Evolutionary conservation across 2,888 invertebrate genomes (phyloP).

Genomic region (Colletes collaris): DNA sequence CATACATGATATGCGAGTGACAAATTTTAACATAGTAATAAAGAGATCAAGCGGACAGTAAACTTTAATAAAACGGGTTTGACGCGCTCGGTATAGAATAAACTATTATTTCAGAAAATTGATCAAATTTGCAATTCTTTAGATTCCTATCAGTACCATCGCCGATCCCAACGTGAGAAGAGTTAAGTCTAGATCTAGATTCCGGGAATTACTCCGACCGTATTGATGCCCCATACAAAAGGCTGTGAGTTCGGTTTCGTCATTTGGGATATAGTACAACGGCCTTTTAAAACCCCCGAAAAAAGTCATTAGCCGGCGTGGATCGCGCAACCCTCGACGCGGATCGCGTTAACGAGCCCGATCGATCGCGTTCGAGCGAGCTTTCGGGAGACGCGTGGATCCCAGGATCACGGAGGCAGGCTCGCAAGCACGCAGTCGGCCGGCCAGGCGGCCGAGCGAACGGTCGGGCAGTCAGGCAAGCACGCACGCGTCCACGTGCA

Average conservation of each 20-base stretch:
- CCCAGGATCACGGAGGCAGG: constrained; percentile 57
- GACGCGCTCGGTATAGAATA: too few relatives aligned
- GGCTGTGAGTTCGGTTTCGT: not conserved
- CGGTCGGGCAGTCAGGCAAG: constrained; percentile 70
- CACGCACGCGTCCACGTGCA: constrained; percentile 80
- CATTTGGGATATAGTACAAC: constrained; percentile 1
- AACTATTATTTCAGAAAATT: too few relatives aligned
- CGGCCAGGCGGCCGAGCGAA: constrained; percentile 52
- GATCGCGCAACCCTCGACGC: constrained; percentile 32
- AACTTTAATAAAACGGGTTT: too few relatives aligned
- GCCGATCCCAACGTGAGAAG: too few relatives aligned
- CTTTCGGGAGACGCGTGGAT: constrained; percentile 31
- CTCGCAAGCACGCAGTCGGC: constrained; percentile 56
- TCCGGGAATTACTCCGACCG: too few relatives aligned
- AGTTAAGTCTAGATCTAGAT: too few relatives aligned
- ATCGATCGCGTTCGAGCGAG: constrained; percentile 40
- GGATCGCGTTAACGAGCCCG: constrained; percentile 45
- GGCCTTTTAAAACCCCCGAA: not conserved
- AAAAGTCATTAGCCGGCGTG: constrained; percentile 17
- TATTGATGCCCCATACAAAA: too few relatives aligned
- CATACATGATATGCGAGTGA: too few relatives aligned
- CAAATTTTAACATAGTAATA: too few relatives aligned
- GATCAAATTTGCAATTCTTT: too few relatives aligned
- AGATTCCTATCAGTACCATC: too few relatives aligned
- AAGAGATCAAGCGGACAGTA: too few relatives aligned